Evolutionary conservation across 1,140 invertebrate species (phyloP).

Genomic region (Periplaneta americana): DNA sequence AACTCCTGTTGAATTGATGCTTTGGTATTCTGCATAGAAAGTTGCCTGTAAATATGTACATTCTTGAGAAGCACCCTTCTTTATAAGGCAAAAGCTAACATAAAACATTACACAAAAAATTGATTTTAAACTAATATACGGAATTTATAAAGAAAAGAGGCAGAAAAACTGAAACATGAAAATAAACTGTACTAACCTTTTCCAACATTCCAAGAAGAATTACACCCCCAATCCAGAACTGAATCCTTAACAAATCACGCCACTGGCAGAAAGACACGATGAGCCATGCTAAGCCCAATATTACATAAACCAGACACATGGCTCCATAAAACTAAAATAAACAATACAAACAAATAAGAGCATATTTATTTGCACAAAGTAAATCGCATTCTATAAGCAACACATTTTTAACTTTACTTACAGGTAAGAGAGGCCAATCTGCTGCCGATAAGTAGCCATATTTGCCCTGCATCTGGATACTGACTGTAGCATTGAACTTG

Average conservation of each 20-base stretch:
- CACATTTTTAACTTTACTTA: conserved; percentile 27
- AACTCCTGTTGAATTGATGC: conserved; percentile 66
- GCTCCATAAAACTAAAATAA: conserved; percentile 76
- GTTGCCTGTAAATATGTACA: conserved; percentile 61
- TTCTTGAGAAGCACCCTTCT: neutral
- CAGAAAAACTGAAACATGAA: too few relatives aligned
- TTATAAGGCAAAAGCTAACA: neutral
- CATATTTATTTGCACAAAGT: neutral
- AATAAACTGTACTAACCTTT: conserved; percentile 36
- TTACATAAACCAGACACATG: conserved; percentile 84
- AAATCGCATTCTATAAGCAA: neutral
- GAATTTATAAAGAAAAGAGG: too few relatives aligned
- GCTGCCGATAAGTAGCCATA: conserved; percentile 49
- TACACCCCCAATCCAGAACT: conserved; percentile 92
- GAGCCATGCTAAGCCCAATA: conserved; percentile 79
- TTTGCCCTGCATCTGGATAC: conserved; percentile 40
- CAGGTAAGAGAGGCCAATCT: conserved; percentile 46
- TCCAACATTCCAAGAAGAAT: conserved; percentile 81
- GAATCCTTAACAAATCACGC: conserved; percentile 86
- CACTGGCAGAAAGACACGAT: conserved; percentile 78
- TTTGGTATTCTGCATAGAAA: conserved; percentile 85
- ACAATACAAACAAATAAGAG: conserved; percentile 16
- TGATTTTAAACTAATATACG: neutral
- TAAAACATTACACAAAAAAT: neutral
- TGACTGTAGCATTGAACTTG: conserved; percentile 30